Evolutionary conservation across 2,797 vertebrate species (phyloP).

Genomic region (Simalia tracyae): DNA sequence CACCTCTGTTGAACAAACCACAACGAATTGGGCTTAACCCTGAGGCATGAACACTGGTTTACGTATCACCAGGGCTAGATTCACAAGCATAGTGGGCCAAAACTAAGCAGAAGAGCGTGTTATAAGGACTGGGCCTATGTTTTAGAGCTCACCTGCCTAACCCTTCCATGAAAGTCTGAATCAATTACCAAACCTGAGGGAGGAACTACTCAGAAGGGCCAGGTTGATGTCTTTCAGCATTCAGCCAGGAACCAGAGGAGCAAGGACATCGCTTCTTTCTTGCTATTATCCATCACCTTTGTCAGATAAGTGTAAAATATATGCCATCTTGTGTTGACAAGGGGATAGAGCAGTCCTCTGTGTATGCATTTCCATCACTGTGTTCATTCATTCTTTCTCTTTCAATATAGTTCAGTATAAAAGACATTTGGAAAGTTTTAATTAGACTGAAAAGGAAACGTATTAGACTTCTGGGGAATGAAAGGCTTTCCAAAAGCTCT

Average conservation of each 20-base stretch:
- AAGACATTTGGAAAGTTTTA: background rate
- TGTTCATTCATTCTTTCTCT: background rate
- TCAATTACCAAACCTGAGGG: background rate
- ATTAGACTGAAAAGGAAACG: background rate
- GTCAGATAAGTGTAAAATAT: slow-evolving; percentile 70
- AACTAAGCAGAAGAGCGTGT: background rate
- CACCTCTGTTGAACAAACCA: no score
- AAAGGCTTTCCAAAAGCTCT: background rate
- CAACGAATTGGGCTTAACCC: background rate
- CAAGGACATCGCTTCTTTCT: background rate
- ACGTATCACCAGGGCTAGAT: background rate
- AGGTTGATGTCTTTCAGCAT: background rate
- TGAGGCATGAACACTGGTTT: background rate
- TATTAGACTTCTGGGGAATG: background rate
- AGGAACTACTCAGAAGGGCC: background rate
- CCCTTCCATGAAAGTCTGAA: background rate
- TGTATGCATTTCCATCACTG: background rate
- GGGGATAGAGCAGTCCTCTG: slow-evolving; percentile 61
- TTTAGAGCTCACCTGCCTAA: background rate
- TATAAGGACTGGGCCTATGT: background rate
- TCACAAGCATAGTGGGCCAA: background rate
- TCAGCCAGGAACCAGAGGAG: background rate
- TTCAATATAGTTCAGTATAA: background rate
- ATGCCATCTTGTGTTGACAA: slow-evolving; percentile 74
- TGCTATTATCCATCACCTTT: slow-evolving; percentile 60